These are phyloP conservation scores for Daboia siamensis DNA, from an alignment of 2,113 vertebrate genomes.

Conservation along the genomic window DNA sequence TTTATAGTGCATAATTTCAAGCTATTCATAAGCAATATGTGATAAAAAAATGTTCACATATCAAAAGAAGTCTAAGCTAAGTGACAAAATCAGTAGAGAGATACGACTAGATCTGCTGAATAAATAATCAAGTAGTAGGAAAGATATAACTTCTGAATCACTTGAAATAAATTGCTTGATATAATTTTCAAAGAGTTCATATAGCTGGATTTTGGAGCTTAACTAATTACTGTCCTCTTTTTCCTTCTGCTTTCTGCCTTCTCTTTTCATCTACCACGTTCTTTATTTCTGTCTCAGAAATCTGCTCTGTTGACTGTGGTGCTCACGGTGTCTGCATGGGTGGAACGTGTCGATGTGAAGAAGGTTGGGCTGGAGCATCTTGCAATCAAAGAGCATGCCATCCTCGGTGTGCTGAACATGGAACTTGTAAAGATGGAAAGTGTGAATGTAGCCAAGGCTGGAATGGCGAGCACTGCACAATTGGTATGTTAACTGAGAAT, in stretches of 20 bases:
- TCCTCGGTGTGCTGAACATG: constrained; percentile 91
- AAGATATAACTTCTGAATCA: background rate
- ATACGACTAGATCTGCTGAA: rapidly evolving
- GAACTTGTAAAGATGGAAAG: constrained; percentile 92
- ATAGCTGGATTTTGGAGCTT: rapidly evolving
- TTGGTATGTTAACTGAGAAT: constrained; percentile 77
- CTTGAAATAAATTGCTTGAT: constrained; percentile 21
- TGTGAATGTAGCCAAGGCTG: constrained; percentile 97
- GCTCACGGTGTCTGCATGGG: constrained; percentile 88
- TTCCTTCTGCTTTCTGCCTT: background rate
- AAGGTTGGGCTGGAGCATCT: constrained; percentile 88
- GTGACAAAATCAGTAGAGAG: constrained; percentile 4
- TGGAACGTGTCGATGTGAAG: constrained; percentile 89
- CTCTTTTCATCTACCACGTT: background rate
- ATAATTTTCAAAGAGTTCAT: background rate
- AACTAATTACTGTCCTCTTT: background rate
- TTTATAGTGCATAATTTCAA: background rate
- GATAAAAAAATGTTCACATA: background rate
- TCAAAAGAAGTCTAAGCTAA: constrained; percentile 10
- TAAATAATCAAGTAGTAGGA: background rate
- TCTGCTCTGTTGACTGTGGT: constrained; percentile 88
- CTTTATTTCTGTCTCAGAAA: constrained; percentile 67
- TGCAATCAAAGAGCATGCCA: constrained; percentile 93
- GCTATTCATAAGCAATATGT: background rate
- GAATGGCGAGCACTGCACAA: constrained; percentile 98